phyloP scores from a whole-genome alignment of 2,113 vertebrate species.

The Dromaius novaehollandiae region DNA sequence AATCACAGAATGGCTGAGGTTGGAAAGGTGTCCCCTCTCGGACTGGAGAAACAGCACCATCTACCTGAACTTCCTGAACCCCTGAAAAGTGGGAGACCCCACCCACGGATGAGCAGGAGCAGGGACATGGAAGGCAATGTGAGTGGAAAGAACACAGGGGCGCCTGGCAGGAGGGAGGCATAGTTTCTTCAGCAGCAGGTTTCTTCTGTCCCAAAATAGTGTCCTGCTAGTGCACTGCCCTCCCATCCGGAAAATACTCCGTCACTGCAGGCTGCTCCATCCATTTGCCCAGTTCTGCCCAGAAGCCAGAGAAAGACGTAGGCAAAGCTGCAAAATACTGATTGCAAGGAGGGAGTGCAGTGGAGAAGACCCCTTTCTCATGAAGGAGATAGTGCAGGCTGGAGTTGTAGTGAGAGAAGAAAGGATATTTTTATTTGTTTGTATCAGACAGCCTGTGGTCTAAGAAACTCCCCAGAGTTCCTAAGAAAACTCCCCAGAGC shows the following conservation, averaged over 20 bases:
- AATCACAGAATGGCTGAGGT: too few relatives aligned
- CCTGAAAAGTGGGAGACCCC: neutral
- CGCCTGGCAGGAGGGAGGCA: rapidly evolving
- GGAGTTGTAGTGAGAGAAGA: neutral
- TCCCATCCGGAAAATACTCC: neutral
- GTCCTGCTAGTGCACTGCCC: neutral
- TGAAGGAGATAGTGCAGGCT: neutral
- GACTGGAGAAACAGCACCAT: neutral
- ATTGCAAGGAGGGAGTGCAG: neutral
- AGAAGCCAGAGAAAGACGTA: neutral
- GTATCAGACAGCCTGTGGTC: neutral
- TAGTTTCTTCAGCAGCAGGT: neutral
- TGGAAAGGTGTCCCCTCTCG: neutral
- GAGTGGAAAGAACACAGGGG: neutral
- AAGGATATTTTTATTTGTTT: neutral
- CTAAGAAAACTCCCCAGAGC: neutral
- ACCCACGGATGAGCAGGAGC: neutral
- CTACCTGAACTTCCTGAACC: neutral
- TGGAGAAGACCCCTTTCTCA: neutral
- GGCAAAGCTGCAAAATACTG: neutral
- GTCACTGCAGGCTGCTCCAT: neutral
- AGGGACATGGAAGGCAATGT: rapidly evolving
- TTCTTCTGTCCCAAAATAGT: neutral
- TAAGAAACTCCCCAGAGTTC: neutral
- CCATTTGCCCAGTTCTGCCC: neutral